A percentile compares a stretch with the other conserved stretches of the same genome.
phyloP scores from a whole-genome alignment of 2,888 invertebrate species.

The Melieria picta region DNA sequence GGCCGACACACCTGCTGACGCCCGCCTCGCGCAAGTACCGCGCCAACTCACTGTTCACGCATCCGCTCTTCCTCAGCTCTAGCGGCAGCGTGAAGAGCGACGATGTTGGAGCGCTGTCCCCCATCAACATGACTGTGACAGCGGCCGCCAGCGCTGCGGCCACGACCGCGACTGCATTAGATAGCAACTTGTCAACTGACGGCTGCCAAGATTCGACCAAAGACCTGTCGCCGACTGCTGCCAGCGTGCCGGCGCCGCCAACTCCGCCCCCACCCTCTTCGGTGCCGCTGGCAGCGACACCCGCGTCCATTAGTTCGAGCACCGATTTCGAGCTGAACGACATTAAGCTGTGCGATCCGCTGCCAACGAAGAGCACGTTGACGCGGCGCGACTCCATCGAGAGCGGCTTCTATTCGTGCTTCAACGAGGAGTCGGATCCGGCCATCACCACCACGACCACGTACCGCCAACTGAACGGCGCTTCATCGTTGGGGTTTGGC shows the following conservation, averaged over 20 bases:
- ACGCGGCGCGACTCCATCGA: slow-evolving; percentile 86
- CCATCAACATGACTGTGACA: no score
- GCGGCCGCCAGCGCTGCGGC: slow-evolving; percentile 29
- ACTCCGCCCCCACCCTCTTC: slow-evolving; percentile 49
- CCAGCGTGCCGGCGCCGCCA: slow-evolving; percentile 40
- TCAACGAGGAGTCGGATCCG: slow-evolving; percentile 81
- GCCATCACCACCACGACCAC: slow-evolving; percentile 66
- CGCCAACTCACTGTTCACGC: slow-evolving; percentile 71
- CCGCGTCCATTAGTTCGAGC: slow-evolving; percentile 48
- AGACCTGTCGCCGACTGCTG: slow-evolving; percentile 36
- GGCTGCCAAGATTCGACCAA: slow-evolving; percentile 18
- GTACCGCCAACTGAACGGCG: slow-evolving; percentile 54
- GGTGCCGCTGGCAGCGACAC: slow-evolving; percentile 44
- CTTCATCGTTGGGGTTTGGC: slow-evolving; percentile 40
- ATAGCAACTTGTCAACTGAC: no score
- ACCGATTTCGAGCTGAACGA: slow-evolving; percentile 55
- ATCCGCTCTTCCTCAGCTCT: slow-evolving; percentile 68
- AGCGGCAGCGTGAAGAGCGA: slow-evolving; percentile 42
- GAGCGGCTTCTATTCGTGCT: slow-evolving; percentile 89
- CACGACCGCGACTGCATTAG: slow-evolving; percentile 37
- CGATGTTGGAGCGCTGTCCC: slow-evolving; percentile 21
- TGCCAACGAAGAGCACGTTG: slow-evolving; percentile 62
- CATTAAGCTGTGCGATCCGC: slow-evolving; percentile 53
- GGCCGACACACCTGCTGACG: slow-evolving; percentile 48
- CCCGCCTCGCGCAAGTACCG: slow-evolving; percentile 64